These are phyloP conservation scores for Silurus meridionalis DNA, from an alignment of 2,113 vertebrate genomes.

Conservation along the genomic window DNA sequence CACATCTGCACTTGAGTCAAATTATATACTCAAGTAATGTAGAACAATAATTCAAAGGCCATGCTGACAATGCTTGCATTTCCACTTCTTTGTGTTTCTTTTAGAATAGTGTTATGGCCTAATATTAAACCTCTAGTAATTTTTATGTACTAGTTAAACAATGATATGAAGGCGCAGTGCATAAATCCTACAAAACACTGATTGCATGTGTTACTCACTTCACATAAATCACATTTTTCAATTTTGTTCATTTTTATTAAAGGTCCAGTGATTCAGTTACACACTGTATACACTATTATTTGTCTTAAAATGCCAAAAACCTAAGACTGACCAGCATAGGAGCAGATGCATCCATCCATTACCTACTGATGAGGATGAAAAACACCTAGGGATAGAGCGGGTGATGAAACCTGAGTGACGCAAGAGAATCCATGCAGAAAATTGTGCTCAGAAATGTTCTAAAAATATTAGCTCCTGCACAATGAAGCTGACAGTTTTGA, in stretches of 20 bases:
- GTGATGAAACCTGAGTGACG: constrained; percentile 31
- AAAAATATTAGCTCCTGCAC: constrained; percentile 15
- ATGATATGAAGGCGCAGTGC: background rate
- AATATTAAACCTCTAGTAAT: background rate
- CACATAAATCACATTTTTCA: background rate
- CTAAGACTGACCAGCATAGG: background rate
- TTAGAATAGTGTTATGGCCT: background rate
- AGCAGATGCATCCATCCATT: background rate
- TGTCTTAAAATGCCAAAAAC: background rate
- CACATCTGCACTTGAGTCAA: background rate
- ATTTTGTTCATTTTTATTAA: background rate
- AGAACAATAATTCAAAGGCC: background rate
- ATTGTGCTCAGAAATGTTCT: constrained; percentile 34
- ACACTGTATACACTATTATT: background rate
- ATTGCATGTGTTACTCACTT: background rate
- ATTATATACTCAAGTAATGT: constrained; percentile 3
- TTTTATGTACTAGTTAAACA: background rate
- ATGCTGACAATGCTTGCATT: background rate
- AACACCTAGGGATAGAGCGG: background rate
- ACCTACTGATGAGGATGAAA: constrained; percentile 13
- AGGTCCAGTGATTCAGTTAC: background rate
- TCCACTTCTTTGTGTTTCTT: background rate
- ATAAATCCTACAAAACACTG: background rate
- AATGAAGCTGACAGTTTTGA: constrained; percentile 52
- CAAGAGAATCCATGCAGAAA: constrained; percentile 13